These are phyloP conservation scores for Corynorhinus townsendii DNA, from an alignment of 2,113 vertebrate genomes.

Conservation along the genomic window DNA sequence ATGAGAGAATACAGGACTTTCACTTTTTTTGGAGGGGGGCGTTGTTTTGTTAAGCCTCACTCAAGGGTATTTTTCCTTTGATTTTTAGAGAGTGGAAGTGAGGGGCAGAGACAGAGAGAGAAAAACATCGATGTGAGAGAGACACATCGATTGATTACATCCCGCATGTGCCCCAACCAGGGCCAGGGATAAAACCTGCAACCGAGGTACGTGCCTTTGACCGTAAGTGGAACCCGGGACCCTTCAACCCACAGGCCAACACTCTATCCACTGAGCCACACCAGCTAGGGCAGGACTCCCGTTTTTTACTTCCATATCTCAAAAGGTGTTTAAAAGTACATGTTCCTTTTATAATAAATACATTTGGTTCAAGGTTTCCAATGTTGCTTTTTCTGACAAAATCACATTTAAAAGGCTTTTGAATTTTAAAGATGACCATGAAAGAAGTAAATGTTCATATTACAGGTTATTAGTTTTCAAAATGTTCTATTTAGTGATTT, in stretches of 20 bases:
- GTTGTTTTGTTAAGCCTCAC: no score
- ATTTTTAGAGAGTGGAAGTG: no score
- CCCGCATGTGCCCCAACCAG: no score
- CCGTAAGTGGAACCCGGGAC: no score
- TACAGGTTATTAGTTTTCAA: background rate
- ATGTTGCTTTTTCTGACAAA: constrained; percentile 17
- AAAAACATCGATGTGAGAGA: no score
- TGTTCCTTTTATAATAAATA: background rate
- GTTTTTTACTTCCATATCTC: background rate
- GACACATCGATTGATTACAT: no score
- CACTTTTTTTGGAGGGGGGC: background rate
- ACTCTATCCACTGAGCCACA: no score
- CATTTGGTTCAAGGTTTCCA: background rate
- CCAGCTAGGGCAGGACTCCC: background rate
- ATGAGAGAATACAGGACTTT: background rate
- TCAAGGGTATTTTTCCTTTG: no score
- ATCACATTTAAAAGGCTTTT: background rate
- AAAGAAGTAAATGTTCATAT: background rate
- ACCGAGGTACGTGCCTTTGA: no score
- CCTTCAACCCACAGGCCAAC: no score
- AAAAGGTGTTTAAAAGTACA: background rate
- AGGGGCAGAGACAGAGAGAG: no score
- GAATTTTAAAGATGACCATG: background rate
- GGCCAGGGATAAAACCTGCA: no score
- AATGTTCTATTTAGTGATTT: background rate